These are phyloP conservation scores for Lindbergichthys nudifrons DNA, from an alignment of 2,797 vertebrate genomes.

Conservation along the genomic window DNA sequence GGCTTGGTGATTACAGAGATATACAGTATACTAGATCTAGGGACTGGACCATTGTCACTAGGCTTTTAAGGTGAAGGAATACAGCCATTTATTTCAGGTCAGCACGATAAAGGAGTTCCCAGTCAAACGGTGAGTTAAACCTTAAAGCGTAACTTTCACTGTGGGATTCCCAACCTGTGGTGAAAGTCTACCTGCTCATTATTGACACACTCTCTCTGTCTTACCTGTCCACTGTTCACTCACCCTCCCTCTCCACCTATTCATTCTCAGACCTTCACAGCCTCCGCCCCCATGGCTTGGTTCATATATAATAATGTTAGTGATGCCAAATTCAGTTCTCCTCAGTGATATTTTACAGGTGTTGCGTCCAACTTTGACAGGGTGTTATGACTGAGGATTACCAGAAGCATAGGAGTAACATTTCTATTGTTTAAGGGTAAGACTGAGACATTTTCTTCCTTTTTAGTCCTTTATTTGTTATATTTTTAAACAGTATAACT, in stretches of 20 bases:
- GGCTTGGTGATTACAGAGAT: conserved; percentile 35
- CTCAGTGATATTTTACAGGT: conserved; percentile 46
- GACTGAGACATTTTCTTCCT: conserved; percentile 14
- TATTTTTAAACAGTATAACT: neutral
- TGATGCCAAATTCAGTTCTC: conserved; percentile 50
- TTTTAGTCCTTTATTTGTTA: neutral
- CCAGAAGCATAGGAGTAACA: conserved; percentile 28
- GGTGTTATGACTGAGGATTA: conserved; percentile 45
- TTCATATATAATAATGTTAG: conserved; percentile 74
- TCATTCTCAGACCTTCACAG: conserved; percentile 33
- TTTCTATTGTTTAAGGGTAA: conserved; percentile 64
- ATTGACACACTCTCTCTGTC: conserved; percentile 57
- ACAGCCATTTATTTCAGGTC: conserved; percentile 28
- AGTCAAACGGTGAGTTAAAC: neutral
- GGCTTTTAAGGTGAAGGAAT: conserved; percentile 30
- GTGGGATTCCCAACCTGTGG: conserved; percentile 46
- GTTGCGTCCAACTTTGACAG: conserved; percentile 21
- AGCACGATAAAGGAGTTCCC: conserved; percentile 47
- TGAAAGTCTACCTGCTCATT: conserved; percentile 67
- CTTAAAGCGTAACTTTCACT: conserved; percentile 52
- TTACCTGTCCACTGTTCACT: conserved; percentile 55
- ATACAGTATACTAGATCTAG: conserved; percentile 18
- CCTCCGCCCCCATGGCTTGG: conserved; percentile 69
- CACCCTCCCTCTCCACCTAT: conserved; percentile 50
- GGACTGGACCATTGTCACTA: conserved; percentile 32